Base-by-base conservation (phyloP, 92 coral and sea anemone species). In the Heliopora coerulea region DNA sequence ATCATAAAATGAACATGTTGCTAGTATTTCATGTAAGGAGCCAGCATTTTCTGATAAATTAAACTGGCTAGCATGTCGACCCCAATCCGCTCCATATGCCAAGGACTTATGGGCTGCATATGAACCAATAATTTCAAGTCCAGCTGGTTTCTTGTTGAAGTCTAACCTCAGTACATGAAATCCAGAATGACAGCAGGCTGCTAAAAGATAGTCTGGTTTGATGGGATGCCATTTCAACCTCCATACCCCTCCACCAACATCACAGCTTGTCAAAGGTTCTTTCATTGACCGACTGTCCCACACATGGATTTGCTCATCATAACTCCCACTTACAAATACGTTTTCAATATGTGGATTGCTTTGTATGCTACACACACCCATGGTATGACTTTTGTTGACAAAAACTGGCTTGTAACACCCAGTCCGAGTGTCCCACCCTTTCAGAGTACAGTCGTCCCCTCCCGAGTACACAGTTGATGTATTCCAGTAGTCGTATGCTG, bases 1-100 rank as follows among this genome's bases (percentile, higher is more conserved):
- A 66, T 93, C 96, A 82, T 93, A 93, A 83, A 93, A 93, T 40
- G 98, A 93, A 68, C 98, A 93, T 35, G 98, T 93, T 44, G 95
- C 96, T 18, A 93, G 32, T n/a, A 87, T 46, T 49, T 83, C 79
- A 68, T 58, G 56, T 24, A 34, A 27, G 30, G 23, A 11, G 29
- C 17, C 17, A 58, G 15, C 30, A 59, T 74, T 18, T 13, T 66
- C 59, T 39, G 24, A 12, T 5, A 10, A 31, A 24, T 68, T 27
- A 28, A 6, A n/a, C 60, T 49, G 59, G 19, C 57, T 49, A 72
- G 14, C 10, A 56, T 54, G 52, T 31, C 86, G 72, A 59, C 85
- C 69, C 99, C 99, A 95, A 39, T 90, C 96, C 18, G 99, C 99
- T 23, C 99, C 99, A 62, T 95, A 95, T 11, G 99, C 99, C 83